Base-by-base conservation (phyloP, 1,140 invertebrate genomes). In the Drosophila littoralis region DNA sequence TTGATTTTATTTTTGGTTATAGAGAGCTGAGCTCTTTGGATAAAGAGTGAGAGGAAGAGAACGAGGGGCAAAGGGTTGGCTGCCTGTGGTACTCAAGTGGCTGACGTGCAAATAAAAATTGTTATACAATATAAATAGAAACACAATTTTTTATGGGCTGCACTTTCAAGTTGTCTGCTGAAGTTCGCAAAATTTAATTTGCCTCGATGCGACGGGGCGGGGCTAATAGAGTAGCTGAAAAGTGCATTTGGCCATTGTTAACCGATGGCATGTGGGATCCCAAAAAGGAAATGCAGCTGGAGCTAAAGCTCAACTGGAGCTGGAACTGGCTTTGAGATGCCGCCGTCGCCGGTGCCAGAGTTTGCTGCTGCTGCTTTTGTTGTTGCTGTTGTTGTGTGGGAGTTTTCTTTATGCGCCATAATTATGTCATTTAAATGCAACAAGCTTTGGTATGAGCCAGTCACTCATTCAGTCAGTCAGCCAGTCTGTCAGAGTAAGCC, bases 361-460 rank as follows among this genome's bases (percentile, higher is more conserved):
- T 8, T 12, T n/a, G 67, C n/a, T 13, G 59, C 28, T 58, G 42
- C 61, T 12, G 55, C 59, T 17, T 35, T 35, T 13, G 42, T 8
- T 36, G 32, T 9, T 38, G 50, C 10, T 22, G 66, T 17, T 57
- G 64, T 63, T 75, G 77, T 79, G 83, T 88, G 84, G 84, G 83
- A 88, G 83, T 88, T 79, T 67, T 67, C 77, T 80, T 88, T 89
- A 78, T 89, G 77, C 74, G 73, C 85, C 84, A 84, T 88, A 88
- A 88, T 88, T 88, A 88, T 88, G 84, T 88, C 84, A 88, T 88
- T 88, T 88, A 88, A 89, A 88, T 88, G 84, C 84, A 88, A 88
- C 84, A 88, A 88, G 84, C 84, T 80, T 42, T 59, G 72, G 70
- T 67, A 54, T 22, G 65, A 77, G 64, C 35, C 76, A 72, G 59